phyloP scores from a whole-genome alignment of 2,797 vertebrate species.

The Gila robusta region DNA sequence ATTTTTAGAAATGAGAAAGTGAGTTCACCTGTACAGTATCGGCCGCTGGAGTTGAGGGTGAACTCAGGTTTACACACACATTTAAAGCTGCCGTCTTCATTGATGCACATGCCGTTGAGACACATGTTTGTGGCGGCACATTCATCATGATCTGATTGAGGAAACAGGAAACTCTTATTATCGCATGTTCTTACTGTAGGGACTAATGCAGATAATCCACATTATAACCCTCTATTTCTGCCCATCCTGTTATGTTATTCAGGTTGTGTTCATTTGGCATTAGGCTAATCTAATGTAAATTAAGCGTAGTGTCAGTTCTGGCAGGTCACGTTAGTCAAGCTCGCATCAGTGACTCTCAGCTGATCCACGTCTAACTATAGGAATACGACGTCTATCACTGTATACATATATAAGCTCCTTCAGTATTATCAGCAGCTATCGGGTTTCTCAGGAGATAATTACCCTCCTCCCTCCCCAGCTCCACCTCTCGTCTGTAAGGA shows the following conservation, averaged over 20 bases:
- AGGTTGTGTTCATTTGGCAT: neutral
- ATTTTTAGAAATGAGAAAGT: neutral
- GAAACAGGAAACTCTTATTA: neutral
- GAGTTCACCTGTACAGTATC: slow-evolving; percentile 78
- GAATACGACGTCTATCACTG: too few relatives aligned
- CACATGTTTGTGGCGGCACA: slow-evolving; percentile 81
- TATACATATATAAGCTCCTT: too few relatives aligned
- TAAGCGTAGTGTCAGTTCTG: too few relatives aligned
- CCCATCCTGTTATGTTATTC: neutral
- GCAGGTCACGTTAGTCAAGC: too few relatives aligned
- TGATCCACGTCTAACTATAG: too few relatives aligned
- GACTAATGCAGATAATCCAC: neutral
- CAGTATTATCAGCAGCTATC: too few relatives aligned
- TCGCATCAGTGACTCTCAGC: too few relatives aligned
- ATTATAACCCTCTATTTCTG: neutral
- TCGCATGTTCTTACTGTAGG: neutral
- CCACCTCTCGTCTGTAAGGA: too few relatives aligned
- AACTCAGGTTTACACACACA: slow-evolving; percentile 84
- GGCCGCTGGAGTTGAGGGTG: slow-evolving; percentile 75
- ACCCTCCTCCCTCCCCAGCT: too few relatives aligned
- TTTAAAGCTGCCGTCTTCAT: slow-evolving; percentile 85
- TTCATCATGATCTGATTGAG: slow-evolving; percentile 77
- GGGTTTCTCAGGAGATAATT: too few relatives aligned
- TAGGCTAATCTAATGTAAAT: neutral
- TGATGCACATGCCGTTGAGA: slow-evolving; percentile 84